Base-by-base conservation (phyloP, 2,888 invertebrate species). In the Hymenopus coronatus region DNA sequence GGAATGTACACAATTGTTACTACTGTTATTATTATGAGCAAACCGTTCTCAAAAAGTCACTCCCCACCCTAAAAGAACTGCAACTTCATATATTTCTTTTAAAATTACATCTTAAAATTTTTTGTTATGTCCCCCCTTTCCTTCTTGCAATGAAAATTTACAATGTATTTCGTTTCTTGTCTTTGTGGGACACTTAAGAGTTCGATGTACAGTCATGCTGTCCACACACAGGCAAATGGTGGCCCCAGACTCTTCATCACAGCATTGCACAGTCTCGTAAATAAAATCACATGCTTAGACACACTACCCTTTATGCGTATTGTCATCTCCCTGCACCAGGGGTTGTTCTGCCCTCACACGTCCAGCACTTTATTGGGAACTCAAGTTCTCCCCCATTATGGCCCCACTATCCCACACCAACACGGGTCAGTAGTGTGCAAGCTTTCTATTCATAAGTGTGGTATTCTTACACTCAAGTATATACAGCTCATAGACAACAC, bases 91-190 rank as follows among this genome's bases (percentile, higher is more conserved):
- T 40, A 30, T 20, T 85, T 85, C 40, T 81, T 87, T 84, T 88
- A 88, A 83, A 88, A 88, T 84, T 27, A 88, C 70, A 88, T 70
- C 28, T 88, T 88, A 88, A 88, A 88, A 88, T 84, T 84, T 28
- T 88, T 88, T 84, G 33, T 82, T 28, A 46, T 86, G 87, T 82
- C 82, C 30, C 87, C 83, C 33, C 84, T 40, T 27, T 46, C 46
- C 46, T 85, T 85, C 46, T 40, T 84, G 46, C 33, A 85, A 85
- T 33, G 30, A 40, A 85, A 33, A 85, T 85, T 28, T 85, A 85
- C 83, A 83, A 33, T 40, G 46, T 85, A 28, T 85, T 85, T 27
- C 81, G 46, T 87, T 87, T 87, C 87, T 87, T 87, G 87, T 81
- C 87, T 87, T 70, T 87, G 25, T 28, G 54, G 28, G 87, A 54